Conservation (phyloP, 2,888 invertebrate species). For the Neuroscelio doddi region DNA sequence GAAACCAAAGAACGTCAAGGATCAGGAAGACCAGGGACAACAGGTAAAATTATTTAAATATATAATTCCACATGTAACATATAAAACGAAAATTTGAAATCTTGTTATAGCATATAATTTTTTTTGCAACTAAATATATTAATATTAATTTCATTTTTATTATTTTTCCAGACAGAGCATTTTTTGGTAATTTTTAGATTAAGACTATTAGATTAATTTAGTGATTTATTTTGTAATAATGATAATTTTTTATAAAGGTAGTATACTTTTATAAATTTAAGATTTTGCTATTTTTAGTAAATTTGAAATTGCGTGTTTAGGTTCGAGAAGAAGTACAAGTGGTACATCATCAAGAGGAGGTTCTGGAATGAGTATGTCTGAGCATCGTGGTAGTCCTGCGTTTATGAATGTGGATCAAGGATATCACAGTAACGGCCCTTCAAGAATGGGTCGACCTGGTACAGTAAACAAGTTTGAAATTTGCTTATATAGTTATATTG, state of each 20-base stretch:
- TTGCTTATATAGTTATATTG: background rate
- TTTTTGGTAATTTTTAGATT: too few species aligned
- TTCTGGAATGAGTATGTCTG: conserved; percentile 74
- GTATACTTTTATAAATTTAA: too few species aligned
- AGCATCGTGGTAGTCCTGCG: conserved; percentile 67
- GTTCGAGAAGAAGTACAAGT: conserved; percentile 75
- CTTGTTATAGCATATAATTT: conserved; percentile 3
- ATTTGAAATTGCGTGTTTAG: conserved; percentile 54
- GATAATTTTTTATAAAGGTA: too few species aligned
- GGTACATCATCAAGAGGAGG: conserved; percentile 75
- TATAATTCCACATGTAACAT: background rate
- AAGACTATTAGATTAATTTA: too few species aligned
- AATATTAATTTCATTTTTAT: background rate
- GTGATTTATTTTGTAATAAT: too few species aligned
- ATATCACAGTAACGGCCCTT: conserved; percentile 47
- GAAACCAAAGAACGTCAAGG: conserved; percentile 76
- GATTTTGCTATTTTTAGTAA: too few species aligned
- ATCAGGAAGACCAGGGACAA: conserved; percentile 75
- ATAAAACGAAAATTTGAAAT: background rate
- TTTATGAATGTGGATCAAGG: conserved; percentile 55
- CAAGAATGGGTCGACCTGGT: conserved; percentile 23
- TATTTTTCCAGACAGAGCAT: too few species aligned
- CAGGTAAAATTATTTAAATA: conserved; percentile 34
- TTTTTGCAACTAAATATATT: background rate
- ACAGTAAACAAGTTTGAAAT: conserved; percentile 51